Evolutionary conservation across 2,888 invertebrate species (phyloP), one percentile per base, ranked within the genome.

Genomic region (Kuschelorhynchus macadamiae): DNA sequence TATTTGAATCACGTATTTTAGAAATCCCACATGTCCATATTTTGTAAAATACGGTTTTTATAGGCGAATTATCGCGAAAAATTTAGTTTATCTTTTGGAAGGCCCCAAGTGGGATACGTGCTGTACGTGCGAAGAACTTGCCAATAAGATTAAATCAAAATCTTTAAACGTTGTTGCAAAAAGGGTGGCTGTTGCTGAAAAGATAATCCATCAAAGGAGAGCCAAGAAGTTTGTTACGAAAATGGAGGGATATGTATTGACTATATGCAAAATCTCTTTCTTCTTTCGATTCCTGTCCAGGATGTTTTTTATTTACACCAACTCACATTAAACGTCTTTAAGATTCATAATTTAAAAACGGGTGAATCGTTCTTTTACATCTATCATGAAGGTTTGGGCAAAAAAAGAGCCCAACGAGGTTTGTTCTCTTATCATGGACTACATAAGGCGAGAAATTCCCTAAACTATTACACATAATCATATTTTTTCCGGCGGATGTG

Each of bases 401-500:
- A 56, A 42, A 14, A 70, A 70, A 62, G 62, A 64, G 3, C 44
- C 57, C 18, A 55, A 70, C 42, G 70, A 67, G 18, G 60, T 62
- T 44, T 59, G 46, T 42, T 61, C 67, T 14, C 49, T 71, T 46
- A 41, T 71, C 20, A 44, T 33, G 57, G 41, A 71, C 47, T 71
- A 62, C 21, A 71, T 71, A 57, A 42, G 52, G 12, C 25, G 17
- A 11, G 33, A 49, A 41, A 33, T 59, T 44, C 41, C 46, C 18
- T 7, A 59, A 56, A 25, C 14, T 25, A 59, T 66, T 39, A 68
- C 53, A 32, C 18, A 63, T 66, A 9, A 71, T 67, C 46, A 47
- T 46, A 42, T 70, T 21, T 71, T 70, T 56, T 69, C 67, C 41
- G 71, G 70, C 30, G 61, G 61, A 25, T 73, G 71, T 44, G 36